A percentile compares a stretch with the other conserved stretches of the same genome.
These are phyloP conservation scores for Atlantisia rogersi DNA, from an alignment of 2,113 vertebrate genomes.

Conservation along the genomic window DNA sequence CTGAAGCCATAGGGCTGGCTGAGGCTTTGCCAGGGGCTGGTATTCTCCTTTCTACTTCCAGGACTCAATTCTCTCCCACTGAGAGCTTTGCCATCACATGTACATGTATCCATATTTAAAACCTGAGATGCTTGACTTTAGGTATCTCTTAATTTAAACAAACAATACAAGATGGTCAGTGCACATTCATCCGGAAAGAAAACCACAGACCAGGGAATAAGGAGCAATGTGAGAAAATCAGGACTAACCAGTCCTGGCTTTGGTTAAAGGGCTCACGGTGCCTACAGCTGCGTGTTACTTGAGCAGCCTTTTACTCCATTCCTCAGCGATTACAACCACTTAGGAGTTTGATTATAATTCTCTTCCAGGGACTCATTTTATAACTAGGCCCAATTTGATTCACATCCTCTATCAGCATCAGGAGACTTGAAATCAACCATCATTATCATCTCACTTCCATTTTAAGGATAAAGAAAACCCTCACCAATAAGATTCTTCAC, in stretches of 20 bases:
- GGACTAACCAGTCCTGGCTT: not conserved
- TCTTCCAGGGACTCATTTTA: conserved; percentile 56
- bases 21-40: not conserved
- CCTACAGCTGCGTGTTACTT: conserved; percentile 29
- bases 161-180: not conserved
- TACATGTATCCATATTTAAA: not conserved
- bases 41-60: not conserved
- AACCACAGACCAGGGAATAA: not conserved
- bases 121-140: not conserved
- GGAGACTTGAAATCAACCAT: conserved; percentile 57
- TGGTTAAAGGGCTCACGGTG: not conserved
- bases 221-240: not conserved
- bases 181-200: not conserved
- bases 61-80: not conserved
- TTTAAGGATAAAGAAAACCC: not conserved
- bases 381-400: conserved; percentile 58
- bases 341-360: conserved; percentile 57
- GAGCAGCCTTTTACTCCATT: conserved; percentile 21
- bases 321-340: not conserved
- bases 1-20: fast-evolving
- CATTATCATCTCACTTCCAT: conserved; percentile 19
- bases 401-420: conserved; percentile 41
- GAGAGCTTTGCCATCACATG: not conserved
- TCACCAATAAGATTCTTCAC: not conserved
- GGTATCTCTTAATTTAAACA: not conserved